phyloP scores from a whole-genome alignment of 2,113 vertebrate genomes.

The Manacus vitellinus region DNA sequence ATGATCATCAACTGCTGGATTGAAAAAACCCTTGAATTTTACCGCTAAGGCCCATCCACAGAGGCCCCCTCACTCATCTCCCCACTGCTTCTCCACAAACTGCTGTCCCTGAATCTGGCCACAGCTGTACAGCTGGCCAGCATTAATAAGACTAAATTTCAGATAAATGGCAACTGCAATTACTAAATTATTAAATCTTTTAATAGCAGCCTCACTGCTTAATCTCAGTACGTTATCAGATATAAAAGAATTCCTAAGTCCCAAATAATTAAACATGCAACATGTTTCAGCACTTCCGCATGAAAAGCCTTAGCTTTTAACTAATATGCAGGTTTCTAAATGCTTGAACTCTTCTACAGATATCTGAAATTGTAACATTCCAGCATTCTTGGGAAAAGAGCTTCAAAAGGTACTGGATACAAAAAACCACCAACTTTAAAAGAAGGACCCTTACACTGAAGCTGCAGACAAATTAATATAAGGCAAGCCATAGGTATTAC shows the following conservation, averaged over 20 bases:
- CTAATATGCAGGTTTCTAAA: not conserved
- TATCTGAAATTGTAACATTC: not conserved
- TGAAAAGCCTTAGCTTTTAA: not conserved
- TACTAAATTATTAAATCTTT: conserved; percentile 6
- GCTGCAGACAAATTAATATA: not conserved
- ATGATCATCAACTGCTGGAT: not conserved
- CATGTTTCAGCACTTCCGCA: not conserved
- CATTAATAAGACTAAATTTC: not conserved
- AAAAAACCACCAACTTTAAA: not conserved
- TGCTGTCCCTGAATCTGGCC: not conserved
- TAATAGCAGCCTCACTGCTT: not conserved
- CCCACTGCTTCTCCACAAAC: not conserved
- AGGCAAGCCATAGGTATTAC: not conserved
- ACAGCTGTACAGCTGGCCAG: not conserved
- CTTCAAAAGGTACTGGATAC: not conserved
- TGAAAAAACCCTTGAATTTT: not conserved
- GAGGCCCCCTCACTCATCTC: not conserved
- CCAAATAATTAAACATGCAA: not conserved
- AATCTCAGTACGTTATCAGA: not conserved
- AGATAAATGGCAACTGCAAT: not conserved
- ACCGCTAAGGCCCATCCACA: not conserved
- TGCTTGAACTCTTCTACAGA: not conserved
- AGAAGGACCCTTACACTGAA: not conserved
- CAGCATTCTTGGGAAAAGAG: not conserved
- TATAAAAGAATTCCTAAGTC: not conserved